phyloP scores from a whole-genome alignment of 1,140 invertebrate genomes.

The Arion vulgaris region DNA sequence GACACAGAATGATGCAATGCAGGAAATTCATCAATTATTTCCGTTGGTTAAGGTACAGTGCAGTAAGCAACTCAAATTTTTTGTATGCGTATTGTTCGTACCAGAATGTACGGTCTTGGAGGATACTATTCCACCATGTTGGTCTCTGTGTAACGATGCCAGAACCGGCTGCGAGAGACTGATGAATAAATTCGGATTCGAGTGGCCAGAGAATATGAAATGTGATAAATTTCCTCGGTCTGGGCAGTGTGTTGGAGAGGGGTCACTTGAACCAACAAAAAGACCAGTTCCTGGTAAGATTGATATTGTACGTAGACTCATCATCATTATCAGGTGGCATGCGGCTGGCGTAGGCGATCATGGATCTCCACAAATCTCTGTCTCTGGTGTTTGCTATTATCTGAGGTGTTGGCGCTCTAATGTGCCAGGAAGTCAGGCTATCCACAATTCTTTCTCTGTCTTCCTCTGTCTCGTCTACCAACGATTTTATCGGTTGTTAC shows the following conservation, averaged over 20 bases:
- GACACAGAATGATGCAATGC: slow-evolving; percentile 93
- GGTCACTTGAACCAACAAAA: not conserved
- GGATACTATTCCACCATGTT: slow-evolving; percentile 86
- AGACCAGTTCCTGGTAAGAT: no score
- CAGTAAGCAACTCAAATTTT: slow-evolving; percentile 93
- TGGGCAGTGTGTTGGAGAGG: slow-evolving; percentile 85
- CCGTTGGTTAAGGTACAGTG: slow-evolving; percentile 96
- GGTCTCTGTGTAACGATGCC: slow-evolving; percentile 61
- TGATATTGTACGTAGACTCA: no score
- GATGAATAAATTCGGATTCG: slow-evolving; percentile 92
- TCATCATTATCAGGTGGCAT: no score
- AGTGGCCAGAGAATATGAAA: slow-evolving; percentile 93
- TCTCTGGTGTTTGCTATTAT: no score
- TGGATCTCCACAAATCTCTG: no score
- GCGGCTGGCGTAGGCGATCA: no score
- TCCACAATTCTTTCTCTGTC: no score
- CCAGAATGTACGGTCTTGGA: slow-evolving; percentile 91
- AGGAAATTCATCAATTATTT: slow-evolving; percentile 93
- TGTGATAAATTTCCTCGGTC: slow-evolving; percentile 91
- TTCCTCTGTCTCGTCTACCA: no score
- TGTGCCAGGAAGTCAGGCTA: no score
- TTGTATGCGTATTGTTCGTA: slow-evolving; percentile 96
- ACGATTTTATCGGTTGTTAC: no score
- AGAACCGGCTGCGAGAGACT: slow-evolving; percentile 84
- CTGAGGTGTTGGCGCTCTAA: no score